Evolutionary conservation across 2,797 vertebrate genomes (phyloP).

Genomic region (Melanotaenia pygmaea): DNA sequence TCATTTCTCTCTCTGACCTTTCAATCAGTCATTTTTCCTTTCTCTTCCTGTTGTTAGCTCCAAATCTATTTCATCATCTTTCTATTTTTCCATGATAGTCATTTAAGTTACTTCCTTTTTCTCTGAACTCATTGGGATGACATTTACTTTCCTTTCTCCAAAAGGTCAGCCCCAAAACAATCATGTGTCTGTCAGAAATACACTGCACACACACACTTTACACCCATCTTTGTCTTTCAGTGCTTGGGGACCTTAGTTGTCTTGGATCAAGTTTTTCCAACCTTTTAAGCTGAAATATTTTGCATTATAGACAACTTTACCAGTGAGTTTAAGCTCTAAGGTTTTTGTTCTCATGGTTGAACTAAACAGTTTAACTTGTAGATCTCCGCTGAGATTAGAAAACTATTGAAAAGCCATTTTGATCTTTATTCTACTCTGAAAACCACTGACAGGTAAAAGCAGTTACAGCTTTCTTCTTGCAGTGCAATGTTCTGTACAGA

Average conservation of each 20-base stretch:
- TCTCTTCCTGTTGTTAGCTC: not conserved
- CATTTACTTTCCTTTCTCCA: slow-evolving; percentile 2
- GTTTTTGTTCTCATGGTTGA: not conserved
- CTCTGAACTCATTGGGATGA: slow-evolving; percentile 4
- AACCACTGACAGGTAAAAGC: not conserved
- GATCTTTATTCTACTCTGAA: not conserved
- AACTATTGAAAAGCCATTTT: not conserved
- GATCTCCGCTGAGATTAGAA: not conserved
- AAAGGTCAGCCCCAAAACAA: not conserved
- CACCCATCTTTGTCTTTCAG: not conserved
- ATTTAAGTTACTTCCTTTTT: not conserved
- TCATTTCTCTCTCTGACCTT: not conserved
- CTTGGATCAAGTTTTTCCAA: not conserved
- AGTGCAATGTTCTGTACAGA: not conserved
- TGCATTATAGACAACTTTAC: not conserved
- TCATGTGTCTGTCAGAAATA: not conserved
- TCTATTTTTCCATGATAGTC: not conserved
- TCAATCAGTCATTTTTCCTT: not conserved
- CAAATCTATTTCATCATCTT: not conserved
- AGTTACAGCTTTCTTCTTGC: not conserved
- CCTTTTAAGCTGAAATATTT: not conserved
- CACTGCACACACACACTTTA: not conserved
- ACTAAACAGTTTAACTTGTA: not conserved
- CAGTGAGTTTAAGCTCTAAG: not conserved
- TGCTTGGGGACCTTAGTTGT: not conserved